Evolutionary conservation across 2,888 invertebrate genomes (phyloP).

Genomic region (Drosophila bunnanda): DNA sequence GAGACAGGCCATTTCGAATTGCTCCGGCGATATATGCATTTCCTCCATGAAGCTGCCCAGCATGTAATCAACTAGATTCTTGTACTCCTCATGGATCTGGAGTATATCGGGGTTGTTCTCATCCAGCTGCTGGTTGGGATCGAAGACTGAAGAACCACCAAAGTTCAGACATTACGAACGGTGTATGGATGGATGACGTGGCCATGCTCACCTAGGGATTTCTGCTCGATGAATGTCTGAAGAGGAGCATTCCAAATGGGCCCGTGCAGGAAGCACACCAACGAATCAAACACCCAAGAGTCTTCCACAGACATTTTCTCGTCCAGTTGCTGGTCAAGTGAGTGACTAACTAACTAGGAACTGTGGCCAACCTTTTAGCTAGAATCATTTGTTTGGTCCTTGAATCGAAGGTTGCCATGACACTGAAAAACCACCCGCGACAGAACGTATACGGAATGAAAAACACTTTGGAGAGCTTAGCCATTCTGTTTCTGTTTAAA

Average conservation of each 20-base stretch:
- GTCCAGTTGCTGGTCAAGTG: conserved; percentile 15
- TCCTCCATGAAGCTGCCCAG: conserved; percentile 97
- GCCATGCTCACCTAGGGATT: conserved; percentile 90
- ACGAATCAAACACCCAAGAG: conserved; percentile 96
- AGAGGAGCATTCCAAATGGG: conserved; percentile 97
- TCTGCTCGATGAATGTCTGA: conserved; percentile 96
- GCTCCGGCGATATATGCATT: conserved; percentile 93
- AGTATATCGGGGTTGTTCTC: conserved; percentile 90
- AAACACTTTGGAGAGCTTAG: conserved; percentile 49
- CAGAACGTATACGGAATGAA: conserved; percentile 35
- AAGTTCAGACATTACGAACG: conserved; percentile 1
- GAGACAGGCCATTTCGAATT: conserved; percentile 93
- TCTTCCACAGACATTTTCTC: conserved; percentile 87
- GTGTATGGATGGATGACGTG: not conserved
- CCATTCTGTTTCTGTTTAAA: conserved; percentile 75
- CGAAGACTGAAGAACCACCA: conserved; percentile 89
- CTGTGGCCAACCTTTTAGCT: conserved; percentile 6
- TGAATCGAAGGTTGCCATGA: conserved; percentile 51
- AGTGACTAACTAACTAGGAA: conserved; percentile 28
- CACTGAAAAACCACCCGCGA: conserved; percentile 12
- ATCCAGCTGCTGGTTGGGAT: conserved; percentile 88
- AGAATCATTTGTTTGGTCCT: conserved; percentile 65
- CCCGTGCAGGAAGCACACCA: conserved; percentile 95
- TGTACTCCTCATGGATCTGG: conserved; percentile 93
- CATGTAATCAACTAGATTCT: conserved; percentile 95